These are phyloP conservation scores for Hypanus sabinus DNA, from an alignment of 2,113 vertebrate genomes.

Conservation along the genomic window DNA sequence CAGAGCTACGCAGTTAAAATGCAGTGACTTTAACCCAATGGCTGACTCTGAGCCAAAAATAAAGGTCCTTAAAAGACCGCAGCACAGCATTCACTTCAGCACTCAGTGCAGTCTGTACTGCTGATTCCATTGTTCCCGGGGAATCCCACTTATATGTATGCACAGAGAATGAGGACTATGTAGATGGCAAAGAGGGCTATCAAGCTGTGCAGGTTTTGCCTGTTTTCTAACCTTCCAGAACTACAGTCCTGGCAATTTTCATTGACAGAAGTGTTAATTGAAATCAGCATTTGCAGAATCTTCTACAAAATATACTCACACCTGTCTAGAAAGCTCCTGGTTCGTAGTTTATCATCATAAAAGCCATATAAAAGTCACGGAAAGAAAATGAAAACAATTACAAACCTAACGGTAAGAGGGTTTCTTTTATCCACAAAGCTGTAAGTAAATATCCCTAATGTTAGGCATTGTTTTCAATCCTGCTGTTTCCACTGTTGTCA, in stretches of 20 bases:
- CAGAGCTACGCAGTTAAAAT: neutral
- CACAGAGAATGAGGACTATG: neutral
- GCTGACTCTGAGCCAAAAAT: neutral
- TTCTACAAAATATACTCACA: too few species aligned
- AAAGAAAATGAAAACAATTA: neutral
- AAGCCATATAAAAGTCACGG: neutral
- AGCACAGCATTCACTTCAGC: neutral
- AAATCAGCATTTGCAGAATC: neutral
- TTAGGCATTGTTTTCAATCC: neutral
- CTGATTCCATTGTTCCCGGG: conserved; percentile 22
- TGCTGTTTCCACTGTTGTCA: neutral
- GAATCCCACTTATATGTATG: conserved; percentile 15
- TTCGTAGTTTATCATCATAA: neutral
- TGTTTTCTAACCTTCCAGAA: neutral
- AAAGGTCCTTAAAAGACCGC: neutral
- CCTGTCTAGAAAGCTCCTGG: conserved; percentile 2
- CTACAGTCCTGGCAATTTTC: neutral
- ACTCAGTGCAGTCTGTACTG: neutral
- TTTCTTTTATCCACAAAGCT: neutral
- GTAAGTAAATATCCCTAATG: conserved; percentile 10
- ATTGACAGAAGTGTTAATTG: neutral
- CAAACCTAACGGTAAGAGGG: neutral
- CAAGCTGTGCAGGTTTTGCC: neutral
- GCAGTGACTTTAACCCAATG: neutral
- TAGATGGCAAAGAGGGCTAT: neutral